Percentiles rank a stretch among this genome's conserved stretches.
Evolutionary conservation across 2,888 invertebrate species (phyloP).

Genomic region (Drosophila testacea): DNA sequence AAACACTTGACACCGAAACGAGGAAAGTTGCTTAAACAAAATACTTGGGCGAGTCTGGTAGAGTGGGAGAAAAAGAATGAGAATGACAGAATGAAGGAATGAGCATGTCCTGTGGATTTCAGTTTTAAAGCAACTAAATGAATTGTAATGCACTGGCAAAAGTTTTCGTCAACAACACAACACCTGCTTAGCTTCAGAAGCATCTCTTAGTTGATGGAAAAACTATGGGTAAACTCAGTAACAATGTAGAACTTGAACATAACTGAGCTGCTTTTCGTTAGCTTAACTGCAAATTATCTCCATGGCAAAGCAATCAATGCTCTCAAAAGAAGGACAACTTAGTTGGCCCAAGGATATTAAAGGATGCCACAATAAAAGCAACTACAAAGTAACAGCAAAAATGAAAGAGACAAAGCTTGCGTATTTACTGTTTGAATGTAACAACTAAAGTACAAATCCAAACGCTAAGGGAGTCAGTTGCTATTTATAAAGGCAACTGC

Average conservation of each 20-base stretch:
- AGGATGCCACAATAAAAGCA: conserved; percentile 30
- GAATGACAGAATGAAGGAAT: conserved; percentile 16
- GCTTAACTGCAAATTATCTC: conserved; percentile 23
- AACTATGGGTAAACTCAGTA: conserved; percentile 12
- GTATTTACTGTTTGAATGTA: conserved; percentile 46
- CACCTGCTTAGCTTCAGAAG: conserved; percentile 22
- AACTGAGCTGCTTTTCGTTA: conserved; percentile 5
- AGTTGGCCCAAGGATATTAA: conserved; percentile 21
- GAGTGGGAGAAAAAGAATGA: conserved; percentile 22
- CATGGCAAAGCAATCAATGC: conserved; percentile 23
- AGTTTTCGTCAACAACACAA: conserved; percentile 13
- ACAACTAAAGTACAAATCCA: conserved; percentile 41
- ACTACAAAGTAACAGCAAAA: conserved; percentile 36
- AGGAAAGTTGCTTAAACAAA: conserved; percentile 66
- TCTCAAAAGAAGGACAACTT: conserved; percentile 15
- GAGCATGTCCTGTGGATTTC: conserved; percentile 14
- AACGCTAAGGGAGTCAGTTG: conserved; percentile 10
- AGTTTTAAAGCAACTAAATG: conserved; percentile 25
- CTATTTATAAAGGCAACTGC: conserved; percentile 2
- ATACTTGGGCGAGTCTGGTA: conserved; percentile 32
- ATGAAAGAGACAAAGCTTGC: conserved; percentile 20
- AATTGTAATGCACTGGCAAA: conserved; percentile 23
- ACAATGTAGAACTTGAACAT: conserved; percentile 38
- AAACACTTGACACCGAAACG: conserved; percentile 74
- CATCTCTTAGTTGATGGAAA: not conserved